phyloP scores from a whole-genome alignment of 1,140 invertebrate genomes.

The Notospermus geniculatus region DNA sequence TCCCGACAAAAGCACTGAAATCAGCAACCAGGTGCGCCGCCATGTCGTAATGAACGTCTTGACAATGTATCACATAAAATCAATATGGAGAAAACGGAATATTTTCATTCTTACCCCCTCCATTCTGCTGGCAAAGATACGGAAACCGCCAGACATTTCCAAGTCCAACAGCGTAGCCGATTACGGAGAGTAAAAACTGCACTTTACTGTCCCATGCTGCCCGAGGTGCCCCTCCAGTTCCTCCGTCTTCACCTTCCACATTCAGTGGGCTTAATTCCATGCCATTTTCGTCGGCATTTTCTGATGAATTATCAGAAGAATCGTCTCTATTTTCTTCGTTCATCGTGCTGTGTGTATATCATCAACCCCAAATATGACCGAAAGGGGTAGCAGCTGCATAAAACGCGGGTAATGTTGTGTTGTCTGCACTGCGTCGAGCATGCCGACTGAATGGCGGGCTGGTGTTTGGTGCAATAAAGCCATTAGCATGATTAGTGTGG shows the following conservation, averaged over 20 bases:
- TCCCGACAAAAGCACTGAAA: background rate
- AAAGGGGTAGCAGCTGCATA: too few relatives aligned
- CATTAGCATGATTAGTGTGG: too few relatives aligned
- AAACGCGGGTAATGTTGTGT: too few relatives aligned
- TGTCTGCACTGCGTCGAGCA: too few relatives aligned
- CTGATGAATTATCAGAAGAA: conserved; percentile 3
- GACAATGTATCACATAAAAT: background rate
- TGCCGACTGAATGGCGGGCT: too few relatives aligned
- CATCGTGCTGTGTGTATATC: too few relatives aligned
- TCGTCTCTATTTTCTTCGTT: too few relatives aligned
- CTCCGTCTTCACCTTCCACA: background rate
- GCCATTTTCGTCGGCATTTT: background rate
- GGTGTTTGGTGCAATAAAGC: too few relatives aligned
- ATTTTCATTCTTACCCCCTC: conserved; percentile 64
- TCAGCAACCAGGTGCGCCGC: background rate
- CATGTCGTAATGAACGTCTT: background rate
- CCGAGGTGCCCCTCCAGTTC: background rate
- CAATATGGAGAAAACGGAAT: background rate
- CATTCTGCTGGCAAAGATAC: conserved; percentile 87
- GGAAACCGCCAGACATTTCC: conserved; percentile 93
- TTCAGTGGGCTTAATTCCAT: conserved; percentile 8
- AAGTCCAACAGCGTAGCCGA: conserved; percentile 59
- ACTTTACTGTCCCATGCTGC: background rate
- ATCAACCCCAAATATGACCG: too few relatives aligned
- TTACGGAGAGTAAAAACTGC: conserved; percentile 53